phyloP scores from a whole-genome alignment of 2,113 vertebrate genomes.

The Alligator mississippiensis region DNA sequence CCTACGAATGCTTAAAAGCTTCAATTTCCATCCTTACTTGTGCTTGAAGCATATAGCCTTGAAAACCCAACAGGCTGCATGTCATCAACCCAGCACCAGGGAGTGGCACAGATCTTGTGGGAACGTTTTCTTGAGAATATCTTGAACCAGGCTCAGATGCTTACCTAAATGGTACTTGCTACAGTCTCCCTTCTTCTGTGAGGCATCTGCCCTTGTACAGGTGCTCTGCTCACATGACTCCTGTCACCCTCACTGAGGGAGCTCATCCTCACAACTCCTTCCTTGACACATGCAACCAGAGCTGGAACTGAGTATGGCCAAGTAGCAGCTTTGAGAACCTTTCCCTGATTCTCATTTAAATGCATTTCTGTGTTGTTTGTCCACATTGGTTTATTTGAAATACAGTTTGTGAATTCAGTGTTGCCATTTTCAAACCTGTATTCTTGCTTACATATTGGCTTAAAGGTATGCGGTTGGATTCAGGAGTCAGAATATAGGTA shows the following conservation, averaged over 20 bases:
- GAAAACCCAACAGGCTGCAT: background rate
- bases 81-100: background rate
- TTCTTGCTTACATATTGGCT: conserved; percentile 20
- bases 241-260: background rate
- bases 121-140: background rate
- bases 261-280: background rate
- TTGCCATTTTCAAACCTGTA: conserved; percentile 31
- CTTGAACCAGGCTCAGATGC: background rate
- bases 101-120: background rate
- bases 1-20: background rate
- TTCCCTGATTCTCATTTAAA: background rate
- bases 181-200: background rate
- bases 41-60: background rate
- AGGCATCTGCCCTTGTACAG: background rate
- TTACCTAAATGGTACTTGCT: background rate
- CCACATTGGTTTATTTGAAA: conserved; percentile 22
- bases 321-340: background rate
- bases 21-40: background rate
- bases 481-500: conserved; percentile 29
- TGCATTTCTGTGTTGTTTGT: background rate
- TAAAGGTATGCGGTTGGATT: conserved; percentile 19
- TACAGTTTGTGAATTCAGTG: conserved; percentile 12
- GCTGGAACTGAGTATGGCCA: background rate
- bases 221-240: background rate
- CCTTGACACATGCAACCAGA: background rate